These are phyloP conservation scores for Pelobates fuscus DNA, from an alignment of 2,113 vertebrate species.

Conservation along the genomic window DNA sequence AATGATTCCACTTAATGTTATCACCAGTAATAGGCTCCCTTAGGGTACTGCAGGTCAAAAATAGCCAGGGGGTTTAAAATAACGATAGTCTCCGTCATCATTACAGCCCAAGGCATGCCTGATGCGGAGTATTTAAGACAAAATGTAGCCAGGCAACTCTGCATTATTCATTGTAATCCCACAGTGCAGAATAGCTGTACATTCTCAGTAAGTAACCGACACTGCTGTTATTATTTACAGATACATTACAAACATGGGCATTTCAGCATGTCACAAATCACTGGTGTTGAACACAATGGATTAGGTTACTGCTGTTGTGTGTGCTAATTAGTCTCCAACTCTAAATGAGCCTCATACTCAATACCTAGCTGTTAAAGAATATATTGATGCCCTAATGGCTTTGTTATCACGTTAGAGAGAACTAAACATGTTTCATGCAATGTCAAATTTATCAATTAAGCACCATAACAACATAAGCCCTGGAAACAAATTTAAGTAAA, in stretches of 20 bases:
- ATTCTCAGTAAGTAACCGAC: constrained; percentile 13
- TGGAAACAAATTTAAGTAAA: not conserved
- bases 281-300: constrained; percentile 26
- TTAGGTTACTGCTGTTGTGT: constrained; percentile 10
- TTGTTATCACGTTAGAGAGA: not conserved
- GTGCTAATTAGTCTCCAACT: constrained; percentile 14
- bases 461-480: not conserved
- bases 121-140: constrained; percentile 1
- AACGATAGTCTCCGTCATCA: not conserved
- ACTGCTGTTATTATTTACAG: constrained; percentile 7
- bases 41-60: not conserved
- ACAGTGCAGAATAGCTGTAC: constrained; percentile 9
- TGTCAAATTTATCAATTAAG: not conserved
- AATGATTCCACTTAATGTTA: not conserved
- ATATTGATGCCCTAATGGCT: constrained; percentile 4
- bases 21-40: not conserved
- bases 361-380: not conserved
- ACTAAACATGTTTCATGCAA: not conserved
- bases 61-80: not conserved
- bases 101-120: not conserved
- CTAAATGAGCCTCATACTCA: constrained; percentile 15
- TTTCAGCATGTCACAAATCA: constrained; percentile 13
- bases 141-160: constrained; percentile 8
- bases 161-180: not conserved
- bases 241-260: not conserved